Conservation (phyloP, 2,888 invertebrate species). For the Cheilosia impressa region DNA sequence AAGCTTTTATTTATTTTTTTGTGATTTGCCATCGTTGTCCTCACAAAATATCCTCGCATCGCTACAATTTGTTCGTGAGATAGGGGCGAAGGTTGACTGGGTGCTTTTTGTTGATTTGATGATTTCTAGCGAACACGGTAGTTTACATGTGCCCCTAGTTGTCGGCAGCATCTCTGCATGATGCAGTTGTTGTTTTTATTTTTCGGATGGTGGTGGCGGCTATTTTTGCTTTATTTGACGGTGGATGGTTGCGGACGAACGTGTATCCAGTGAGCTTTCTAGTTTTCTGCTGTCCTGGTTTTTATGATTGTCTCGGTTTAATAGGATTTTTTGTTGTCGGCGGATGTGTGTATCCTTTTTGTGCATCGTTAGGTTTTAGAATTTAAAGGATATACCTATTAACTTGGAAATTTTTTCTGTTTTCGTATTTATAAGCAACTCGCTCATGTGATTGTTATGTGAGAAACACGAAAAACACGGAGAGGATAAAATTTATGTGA, state of each 20-base stretch:
- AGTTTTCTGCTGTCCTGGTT: slow-evolving; percentile 70
- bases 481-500: slow-evolving; percentile 44
- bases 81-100: slow-evolving; percentile 3
- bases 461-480: slow-evolving; percentile 31
- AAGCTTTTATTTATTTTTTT: slow-evolving; percentile 9
- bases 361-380: slow-evolving; percentile 52
- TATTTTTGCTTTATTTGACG: slow-evolving; percentile 16
- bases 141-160: slow-evolving; percentile 67
- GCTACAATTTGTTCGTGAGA: slow-evolving; percentile 39
- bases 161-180: slow-evolving; percentile 70
- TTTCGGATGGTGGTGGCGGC: background rate
- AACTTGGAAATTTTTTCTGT: slow-evolving; percentile 5
- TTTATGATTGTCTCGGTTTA: slow-evolving; percentile 72
- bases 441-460: slow-evolving; percentile 61
- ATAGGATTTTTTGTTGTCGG: slow-evolving; percentile 49
- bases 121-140: slow-evolving; percentile 70
- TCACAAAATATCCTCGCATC: slow-evolving; percentile 44
- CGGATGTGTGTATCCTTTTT: slow-evolving; percentile 54
- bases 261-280: slow-evolving; percentile 52
- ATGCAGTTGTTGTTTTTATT: slow-evolving; percentile 45
- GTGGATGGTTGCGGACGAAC: slow-evolving; percentile 25
- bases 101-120: slow-evolving; percentile 68
- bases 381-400: slow-evolving; percentile 54
- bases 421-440: slow-evolving; percentile 40
- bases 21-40: slow-evolving; percentile 31